phyloP scores from a whole-genome alignment of 2,888 invertebrate genomes.

The Netelia inedita region DNA sequence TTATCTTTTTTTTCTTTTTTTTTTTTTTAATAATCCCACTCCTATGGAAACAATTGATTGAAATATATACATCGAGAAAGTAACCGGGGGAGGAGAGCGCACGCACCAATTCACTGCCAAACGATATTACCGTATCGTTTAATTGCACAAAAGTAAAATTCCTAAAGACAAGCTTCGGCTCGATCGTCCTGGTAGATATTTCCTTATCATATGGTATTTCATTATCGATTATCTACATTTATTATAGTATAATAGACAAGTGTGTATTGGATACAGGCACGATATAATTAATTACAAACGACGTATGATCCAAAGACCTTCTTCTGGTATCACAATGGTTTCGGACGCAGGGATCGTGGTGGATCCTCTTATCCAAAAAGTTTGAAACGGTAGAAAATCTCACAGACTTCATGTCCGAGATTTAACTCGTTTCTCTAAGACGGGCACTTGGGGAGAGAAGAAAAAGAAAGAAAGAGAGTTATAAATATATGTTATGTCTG shows the following conservation, averaged over 20 bases:
- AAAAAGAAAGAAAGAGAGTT: conserved; percentile 28
- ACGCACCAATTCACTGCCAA: conserved; percentile 72
- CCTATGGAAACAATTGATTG: conserved; percentile 17
- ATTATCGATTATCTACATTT: conserved; percentile 68
- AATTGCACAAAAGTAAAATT: conserved; percentile 77
- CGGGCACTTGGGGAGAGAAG: conserved; percentile 39
- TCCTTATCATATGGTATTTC: conserved; percentile 67
- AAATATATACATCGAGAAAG: conserved; percentile 31
- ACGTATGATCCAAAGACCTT: conserved; percentile 80
- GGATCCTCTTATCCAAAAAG: conserved; percentile 59
- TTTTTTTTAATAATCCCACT: conserved; percentile 15
- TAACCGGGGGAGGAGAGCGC: conserved; percentile 33
- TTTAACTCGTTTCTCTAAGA: conserved; percentile 45
- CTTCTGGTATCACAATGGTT: conserved; percentile 81
- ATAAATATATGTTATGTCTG: conserved; percentile 41
- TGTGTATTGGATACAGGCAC: conserved; percentile 84
- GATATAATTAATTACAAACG: conserved; percentile 83
- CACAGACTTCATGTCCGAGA: conserved; percentile 78
- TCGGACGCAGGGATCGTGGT: conserved; percentile 70
- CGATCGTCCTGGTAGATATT: conserved; percentile 57
- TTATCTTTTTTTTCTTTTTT: conserved; percentile 20
- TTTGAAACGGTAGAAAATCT: conserved; percentile 71
- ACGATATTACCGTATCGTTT: conserved; percentile 74
- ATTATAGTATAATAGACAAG: conserved; percentile 76
- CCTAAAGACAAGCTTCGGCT: conserved; percentile 43